Evolutionary conservation across 2,797 vertebrate species (phyloP).

Genomic region (Australoheros facetus): DNA sequence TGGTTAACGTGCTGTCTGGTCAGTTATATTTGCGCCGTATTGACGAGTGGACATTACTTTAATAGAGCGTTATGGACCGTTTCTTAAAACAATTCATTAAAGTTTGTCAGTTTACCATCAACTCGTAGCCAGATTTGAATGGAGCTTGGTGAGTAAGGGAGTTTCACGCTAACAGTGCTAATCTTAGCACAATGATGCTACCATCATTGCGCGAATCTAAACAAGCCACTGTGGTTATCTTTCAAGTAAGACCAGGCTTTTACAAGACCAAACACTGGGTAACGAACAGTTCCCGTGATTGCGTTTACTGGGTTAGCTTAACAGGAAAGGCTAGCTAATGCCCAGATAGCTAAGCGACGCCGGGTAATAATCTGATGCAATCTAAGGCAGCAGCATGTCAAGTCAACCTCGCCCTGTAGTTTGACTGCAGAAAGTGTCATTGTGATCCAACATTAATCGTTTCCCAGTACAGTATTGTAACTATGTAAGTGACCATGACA

Average conservation of each 20-base stretch:
- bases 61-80: rapidly evolving
- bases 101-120: rapidly evolving
- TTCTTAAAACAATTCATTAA: rapidly evolving
- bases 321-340: background rate
- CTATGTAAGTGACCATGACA: background rate
- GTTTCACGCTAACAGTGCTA: conserved; percentile 8
- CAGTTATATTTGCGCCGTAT: background rate
- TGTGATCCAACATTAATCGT: background rate
- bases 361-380: conserved; percentile 87
- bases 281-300: rapidly evolving
- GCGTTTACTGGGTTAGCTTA: too few relatives aligned
- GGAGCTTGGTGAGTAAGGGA: background rate
- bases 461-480: rapidly evolving
- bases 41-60: background rate
- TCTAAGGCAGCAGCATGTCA: conserved; percentile 65
- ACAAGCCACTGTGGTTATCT: background rate
- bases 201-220: background rate
- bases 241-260: background rate
- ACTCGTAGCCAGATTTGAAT: background rate
- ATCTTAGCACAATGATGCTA: conserved; percentile 31
- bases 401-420: conserved; percentile 45
- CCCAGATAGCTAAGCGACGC: conserved; percentile 41
- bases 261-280: rapidly evolving
- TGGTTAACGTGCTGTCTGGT: background rate
- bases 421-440: background rate